Evolutionary conservation across 2,888 invertebrate species (phyloP).

Genomic region (Caenorhabditis panamensis): DNA sequence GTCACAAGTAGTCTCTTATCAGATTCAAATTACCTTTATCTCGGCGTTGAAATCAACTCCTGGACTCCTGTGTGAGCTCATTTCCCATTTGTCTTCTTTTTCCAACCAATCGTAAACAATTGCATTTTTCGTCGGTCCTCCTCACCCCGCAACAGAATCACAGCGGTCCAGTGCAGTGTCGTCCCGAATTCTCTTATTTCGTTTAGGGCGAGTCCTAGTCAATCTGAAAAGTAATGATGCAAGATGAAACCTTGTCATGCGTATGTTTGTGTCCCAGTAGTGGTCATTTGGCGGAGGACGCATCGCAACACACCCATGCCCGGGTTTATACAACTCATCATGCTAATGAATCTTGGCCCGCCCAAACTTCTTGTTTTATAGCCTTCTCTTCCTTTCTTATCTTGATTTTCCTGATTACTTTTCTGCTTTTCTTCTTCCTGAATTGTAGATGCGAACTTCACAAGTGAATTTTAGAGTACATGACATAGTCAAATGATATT

Average conservation of each 20-base stretch:
- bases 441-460: background rate
- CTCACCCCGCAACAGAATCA: conserved; percentile 1
- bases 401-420: conserved; percentile 9
- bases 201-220: conserved; percentile 44
- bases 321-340: conserved; percentile 45
- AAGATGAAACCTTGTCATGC: conserved; percentile 62
- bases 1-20: conserved; percentile 1
- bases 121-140: conserved; percentile 43
- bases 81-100: conserved; percentile 53
- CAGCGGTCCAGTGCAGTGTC: background rate
- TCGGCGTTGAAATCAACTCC: conserved; percentile 9
- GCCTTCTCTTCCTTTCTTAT: conserved; percentile 12
- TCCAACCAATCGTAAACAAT: conserved; percentile 53
- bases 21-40: conserved; percentile 33
- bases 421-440: background rate
- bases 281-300: conserved; percentile 49
- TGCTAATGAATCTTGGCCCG: conserved; percentile 45
- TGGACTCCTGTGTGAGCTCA: conserved; percentile 19
- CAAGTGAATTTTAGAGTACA: conserved; percentile 43
- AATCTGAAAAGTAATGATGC: conserved; percentile 61
- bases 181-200: conserved; percentile 55
- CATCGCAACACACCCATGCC: conserved; percentile 24
- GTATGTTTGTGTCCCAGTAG: conserved; percentile 33
- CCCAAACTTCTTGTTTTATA: conserved; percentile 4
- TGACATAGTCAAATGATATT: conserved; percentile 76